Evolutionary conservation across 2,888 invertebrate genomes (phyloP).

Genomic region (Conops quadrifasciatus): DNA sequence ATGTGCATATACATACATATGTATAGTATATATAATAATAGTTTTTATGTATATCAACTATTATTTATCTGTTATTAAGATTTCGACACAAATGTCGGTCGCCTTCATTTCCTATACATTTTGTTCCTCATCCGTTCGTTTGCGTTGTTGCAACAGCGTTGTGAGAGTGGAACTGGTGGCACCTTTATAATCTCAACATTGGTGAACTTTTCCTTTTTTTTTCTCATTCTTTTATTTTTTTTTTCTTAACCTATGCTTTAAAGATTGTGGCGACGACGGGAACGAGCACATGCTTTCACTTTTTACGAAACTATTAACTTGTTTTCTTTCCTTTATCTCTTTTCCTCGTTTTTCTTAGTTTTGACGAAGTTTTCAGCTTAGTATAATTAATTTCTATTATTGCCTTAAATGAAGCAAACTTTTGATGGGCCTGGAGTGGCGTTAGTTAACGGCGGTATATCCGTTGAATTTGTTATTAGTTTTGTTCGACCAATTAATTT

Average conservation of each 20-base stretch:
- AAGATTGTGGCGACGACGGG: neutral
- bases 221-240: neutral
- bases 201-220: neutral
- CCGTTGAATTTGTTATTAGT: no score
- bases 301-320: conserved; percentile 50
- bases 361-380: conserved; percentile 24
- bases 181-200: conserved; percentile 4
- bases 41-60: no score
- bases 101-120: neutral
- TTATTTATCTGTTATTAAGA: no score
- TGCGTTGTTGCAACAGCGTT: neutral
- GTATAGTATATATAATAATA: no score
- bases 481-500: no score
- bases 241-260: neutral
- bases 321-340: conserved; percentile 1
- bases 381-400: conserved; percentile 9
- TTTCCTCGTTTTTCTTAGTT: conserved; percentile 7
- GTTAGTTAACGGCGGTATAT: no score
- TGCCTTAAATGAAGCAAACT: conserved; percentile 5
- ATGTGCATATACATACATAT: neutral
- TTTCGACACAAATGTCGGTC: no score
- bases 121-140: neutral
- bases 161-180: no score
- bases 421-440: neutral
- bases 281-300: conserved; percentile 56